These are phyloP conservation scores for Beris morrisii DNA, from an alignment of 2,888 invertebrate species.

Conservation along the genomic window DNA sequence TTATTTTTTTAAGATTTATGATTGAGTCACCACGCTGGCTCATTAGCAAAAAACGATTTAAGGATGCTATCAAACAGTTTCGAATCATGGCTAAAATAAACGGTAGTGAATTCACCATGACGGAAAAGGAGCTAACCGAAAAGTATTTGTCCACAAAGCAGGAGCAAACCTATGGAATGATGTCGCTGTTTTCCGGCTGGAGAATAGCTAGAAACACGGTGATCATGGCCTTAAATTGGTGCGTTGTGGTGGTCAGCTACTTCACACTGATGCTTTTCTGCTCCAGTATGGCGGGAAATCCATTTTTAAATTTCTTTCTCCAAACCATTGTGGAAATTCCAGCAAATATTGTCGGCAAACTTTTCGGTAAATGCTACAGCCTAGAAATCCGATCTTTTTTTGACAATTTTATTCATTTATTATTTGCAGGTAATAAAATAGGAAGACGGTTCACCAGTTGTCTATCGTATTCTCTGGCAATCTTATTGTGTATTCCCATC, in stretches of 20 bases:
- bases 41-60: conserved; percentile 59
- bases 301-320: conserved; percentile 66
- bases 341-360: conserved; percentile 62
- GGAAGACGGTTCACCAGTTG: conserved; percentile 61
- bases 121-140: conserved; percentile 55
- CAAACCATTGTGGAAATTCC: conserved; percentile 67
- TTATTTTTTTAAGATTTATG: conserved; percentile 56
- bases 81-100: conserved; percentile 62
- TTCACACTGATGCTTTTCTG: conserved; percentile 60
- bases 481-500: conserved; percentile 55
- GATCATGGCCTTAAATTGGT: conserved; percentile 61
- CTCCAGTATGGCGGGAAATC: conserved; percentile 63
- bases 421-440: conserved; percentile 54
- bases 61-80: conserved; percentile 58
- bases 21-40: conserved; percentile 70
- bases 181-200: conserved; percentile 62
- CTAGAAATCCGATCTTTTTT: background rate
- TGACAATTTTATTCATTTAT: conserved; percentile 4
- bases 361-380: conserved; percentile 49
- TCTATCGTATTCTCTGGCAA: conserved; percentile 54
- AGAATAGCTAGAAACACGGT: conserved; percentile 61
- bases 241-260: conserved; percentile 59
- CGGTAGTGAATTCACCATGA: conserved; percentile 54
- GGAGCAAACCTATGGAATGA: conserved; percentile 57
- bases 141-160: conserved; percentile 51